Conservation (phyloP, 2,888 invertebrate species). For the Drosophila birchii region DNA sequence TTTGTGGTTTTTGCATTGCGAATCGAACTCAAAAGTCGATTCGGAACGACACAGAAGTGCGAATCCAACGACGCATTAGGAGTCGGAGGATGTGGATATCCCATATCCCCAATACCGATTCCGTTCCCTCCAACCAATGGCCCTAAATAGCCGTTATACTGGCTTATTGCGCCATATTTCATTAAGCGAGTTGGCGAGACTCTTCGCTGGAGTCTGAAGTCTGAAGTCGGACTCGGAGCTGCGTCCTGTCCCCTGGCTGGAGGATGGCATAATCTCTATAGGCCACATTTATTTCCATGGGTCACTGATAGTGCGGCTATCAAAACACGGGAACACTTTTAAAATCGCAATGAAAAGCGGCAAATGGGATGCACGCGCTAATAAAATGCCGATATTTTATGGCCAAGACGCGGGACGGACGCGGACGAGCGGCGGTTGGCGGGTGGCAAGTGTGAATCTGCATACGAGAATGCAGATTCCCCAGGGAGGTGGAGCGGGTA, state of each 20-base stretch:
- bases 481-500: slow-evolving; percentile 16
- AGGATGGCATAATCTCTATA: slow-evolving; percentile 79
- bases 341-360: slow-evolving; percentile 82
- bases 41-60: slow-evolving; percentile 59
- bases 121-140: slow-evolving; percentile 59
- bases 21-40: slow-evolving; percentile 37
- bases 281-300: slow-evolving; percentile 83
- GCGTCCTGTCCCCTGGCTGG: slow-evolving; percentile 43
- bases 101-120: slow-evolving; percentile 12
- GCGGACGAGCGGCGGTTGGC: slow-evolving; percentile 20
- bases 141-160: slow-evolving; percentile 78
- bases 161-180: slow-evolving; percentile 77
- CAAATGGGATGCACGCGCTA: slow-evolving; percentile 81
- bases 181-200: slow-evolving; percentile 57
- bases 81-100: slow-evolving; percentile 7
- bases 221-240: not conserved
- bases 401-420: slow-evolving; percentile 48
- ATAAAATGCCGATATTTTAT: slow-evolving; percentile 81
- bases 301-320: slow-evolving; percentile 82
- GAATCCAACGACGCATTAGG: slow-evolving; percentile 70
- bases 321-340: slow-evolving; percentile 83
- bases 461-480: slow-evolving; percentile 54
- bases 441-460: slow-evolving; percentile 77
- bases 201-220: not conserved
- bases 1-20: slow-evolving; percentile 70